Base-by-base conservation (phyloP, 2,888 invertebrate species). In the Athripsodes cinereus region DNA sequence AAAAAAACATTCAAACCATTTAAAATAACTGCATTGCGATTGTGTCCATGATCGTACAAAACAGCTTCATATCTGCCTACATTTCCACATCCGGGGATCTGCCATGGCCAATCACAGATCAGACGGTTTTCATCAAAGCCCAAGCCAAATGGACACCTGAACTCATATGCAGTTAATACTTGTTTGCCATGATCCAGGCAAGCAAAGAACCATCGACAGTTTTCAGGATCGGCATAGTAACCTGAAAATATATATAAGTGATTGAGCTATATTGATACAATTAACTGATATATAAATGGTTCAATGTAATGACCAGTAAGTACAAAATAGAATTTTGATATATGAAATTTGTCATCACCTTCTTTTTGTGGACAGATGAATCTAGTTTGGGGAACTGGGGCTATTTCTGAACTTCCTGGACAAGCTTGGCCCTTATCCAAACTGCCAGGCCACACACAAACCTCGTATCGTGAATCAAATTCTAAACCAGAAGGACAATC, bases 131-230 rank as follows among this genome's bases (percentile, higher is more conserved):
- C 85, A 67, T 90, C 89, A 70, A 88, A 90, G 5, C 87, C 88
- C 18, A 90, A 76, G 0, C 88, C 88, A 69, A 86, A 90, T 0
- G 90, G 90, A 68, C 90, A 90, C 52, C 88, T 82, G 75, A 90
- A 90, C 74, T 90, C 90, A 72, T 88, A 90, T 0, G 89, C 87
- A 1, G 84, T 81, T 62, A 83, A 69, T 1, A 79, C 75, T 0
- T 81, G 74, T 66, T 78, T 80, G 66, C 86, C 86, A 68, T 87
- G 84, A 70, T 88, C 87, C 58, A 87, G 74, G 68, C 90, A 90
- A 21, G 90, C 89, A 72, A 88, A 90, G 81, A 90, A 90, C 88
- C 88, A 90, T 58, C 89, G 82, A 65, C 90, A 90, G 72, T 90
- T 89, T 69, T 87, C 86, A 0, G 88, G 88, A 70, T 90, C 90